Evolutionary conservation across 2,113 vertebrate species (phyloP).

Genomic region (Fregetta grallaria): DNA sequence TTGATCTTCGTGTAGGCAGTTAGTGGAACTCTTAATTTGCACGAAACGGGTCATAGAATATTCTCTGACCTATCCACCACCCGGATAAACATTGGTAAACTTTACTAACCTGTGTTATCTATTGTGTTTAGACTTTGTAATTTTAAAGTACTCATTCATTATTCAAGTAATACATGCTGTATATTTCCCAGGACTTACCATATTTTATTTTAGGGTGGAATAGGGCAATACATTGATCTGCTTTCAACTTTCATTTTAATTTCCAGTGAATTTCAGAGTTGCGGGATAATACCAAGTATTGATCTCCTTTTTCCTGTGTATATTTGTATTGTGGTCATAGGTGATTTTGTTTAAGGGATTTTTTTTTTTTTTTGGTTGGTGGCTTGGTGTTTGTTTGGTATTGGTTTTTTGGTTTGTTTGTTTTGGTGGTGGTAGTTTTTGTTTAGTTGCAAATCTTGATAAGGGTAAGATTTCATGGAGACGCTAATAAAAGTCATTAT

Average conservation of each 20-base stretch:
- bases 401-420: not conserved
- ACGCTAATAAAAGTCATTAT: constrained; percentile 1
- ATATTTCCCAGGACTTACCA: not conserved
- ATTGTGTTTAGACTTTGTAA: not conserved
- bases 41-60: not conserved
- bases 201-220: not conserved
- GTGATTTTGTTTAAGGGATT: not conserved
- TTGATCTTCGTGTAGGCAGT: not conserved
- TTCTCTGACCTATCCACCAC: not conserved
- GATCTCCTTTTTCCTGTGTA: not conserved
- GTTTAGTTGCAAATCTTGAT: not conserved
- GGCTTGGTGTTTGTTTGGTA: not conserved
- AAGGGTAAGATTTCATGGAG: not conserved
- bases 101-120: not conserved
- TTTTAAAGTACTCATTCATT: not conserved
- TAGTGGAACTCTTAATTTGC: constrained; percentile 10
- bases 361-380: not conserved
- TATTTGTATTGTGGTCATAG: not conserved
- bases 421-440: not conserved
- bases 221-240: not conserved
- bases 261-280: not conserved
- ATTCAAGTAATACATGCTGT: not conserved
- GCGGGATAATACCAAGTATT: not conserved
- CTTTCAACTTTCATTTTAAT: not conserved
- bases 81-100: not conserved